Evolutionary conservation across 2,113 vertebrate species (phyloP), one percentile per base, ranked within the genome.

Genomic region (Burhinus bistriatus): DNA sequence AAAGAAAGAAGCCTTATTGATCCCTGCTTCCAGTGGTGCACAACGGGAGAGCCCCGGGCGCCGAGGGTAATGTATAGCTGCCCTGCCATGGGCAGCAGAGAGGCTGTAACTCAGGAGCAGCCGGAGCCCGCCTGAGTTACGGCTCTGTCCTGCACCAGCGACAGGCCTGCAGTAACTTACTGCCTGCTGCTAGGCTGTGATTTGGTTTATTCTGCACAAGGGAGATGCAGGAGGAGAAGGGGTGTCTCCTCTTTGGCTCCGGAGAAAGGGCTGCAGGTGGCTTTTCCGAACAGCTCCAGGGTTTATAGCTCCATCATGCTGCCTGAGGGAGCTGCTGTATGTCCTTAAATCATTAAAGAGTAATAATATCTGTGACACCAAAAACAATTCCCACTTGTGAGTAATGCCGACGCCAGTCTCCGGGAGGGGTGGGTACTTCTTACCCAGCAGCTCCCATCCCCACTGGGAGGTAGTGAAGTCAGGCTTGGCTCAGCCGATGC

Each of bases 301-400:
- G 65, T 95, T 91, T 94, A 85, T 17, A 65, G 40, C 83, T 82
- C 91, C 32, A 40, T 54, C 45, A 3, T 2, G 29, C 61, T 45
- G 64, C 89, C 83, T 19, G 61, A 25, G 44, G 71, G 64, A 86
- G 51, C 71, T 47, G 81, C 83, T 75, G 54, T 75, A 23, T 30
- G 54, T 69, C 87, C 90, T 93, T 94, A 93, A 89, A 95, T 96
- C 72, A 66, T 59, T 75, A 66, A 76, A 78, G n/a, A 70, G 40
- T 21, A 83, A 44, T 32, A 95, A 86, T 12, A 87, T 72, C 70
- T 1, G 0, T 52, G 76, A 69, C 34, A 69, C 20, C 78, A 72
- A 62, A 91, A 42, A 3, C 91, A 81, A 77, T 70, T 76, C 79
- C 65, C 45, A 3, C 6, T 13, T 36, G 61, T 11, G 36, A 81